Percentiles rank a stretch among this genome's conserved stretches.
Conservation (phyloP, 2,113 vertebrate species). For the Columbina picui region DNA sequence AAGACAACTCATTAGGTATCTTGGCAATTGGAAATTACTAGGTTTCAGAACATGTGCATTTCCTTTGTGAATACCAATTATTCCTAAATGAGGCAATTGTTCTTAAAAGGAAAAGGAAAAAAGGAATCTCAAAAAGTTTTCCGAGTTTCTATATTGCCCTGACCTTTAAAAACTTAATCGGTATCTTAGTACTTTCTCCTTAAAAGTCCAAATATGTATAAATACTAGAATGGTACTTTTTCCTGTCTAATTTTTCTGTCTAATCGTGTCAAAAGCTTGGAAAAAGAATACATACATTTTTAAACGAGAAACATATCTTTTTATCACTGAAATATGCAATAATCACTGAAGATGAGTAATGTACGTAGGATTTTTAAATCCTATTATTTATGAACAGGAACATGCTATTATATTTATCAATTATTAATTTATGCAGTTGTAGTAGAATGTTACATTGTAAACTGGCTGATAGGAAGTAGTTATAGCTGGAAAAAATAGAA, state of each 20-base stretch:
- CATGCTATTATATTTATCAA: not conserved
- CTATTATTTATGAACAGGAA: not conserved
- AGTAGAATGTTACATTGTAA: not conserved
- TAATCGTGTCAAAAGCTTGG: not conserved
- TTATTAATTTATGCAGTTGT: not conserved
- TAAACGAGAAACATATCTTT: not conserved
- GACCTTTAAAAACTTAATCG: conserved; percentile 20
- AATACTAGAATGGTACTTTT: not conserved
- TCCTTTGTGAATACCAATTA: conserved; percentile 71
- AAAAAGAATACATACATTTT: not conserved
- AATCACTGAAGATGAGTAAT: not conserved
- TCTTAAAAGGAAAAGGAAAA: conserved; percentile 46
- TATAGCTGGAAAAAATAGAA: not conserved
- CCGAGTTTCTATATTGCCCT: not conserved
- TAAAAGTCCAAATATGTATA: not conserved
- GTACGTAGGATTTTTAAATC: not conserved
- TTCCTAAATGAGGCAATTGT: conserved; percentile 68
- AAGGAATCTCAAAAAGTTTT: conserved; percentile 34
- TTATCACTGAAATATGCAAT: not conserved
- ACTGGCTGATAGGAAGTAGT: not conserved
- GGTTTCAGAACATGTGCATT: conserved; percentile 68
- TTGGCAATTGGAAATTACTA: conserved; percentile 72
- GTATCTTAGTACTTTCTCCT: not conserved
- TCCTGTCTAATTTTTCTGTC: not conserved
- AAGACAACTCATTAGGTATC: conserved; percentile 74